Evolutionary conservation across 1,140 invertebrate species (phyloP).

Genomic region (Tachypleus tridentatus): DNA sequence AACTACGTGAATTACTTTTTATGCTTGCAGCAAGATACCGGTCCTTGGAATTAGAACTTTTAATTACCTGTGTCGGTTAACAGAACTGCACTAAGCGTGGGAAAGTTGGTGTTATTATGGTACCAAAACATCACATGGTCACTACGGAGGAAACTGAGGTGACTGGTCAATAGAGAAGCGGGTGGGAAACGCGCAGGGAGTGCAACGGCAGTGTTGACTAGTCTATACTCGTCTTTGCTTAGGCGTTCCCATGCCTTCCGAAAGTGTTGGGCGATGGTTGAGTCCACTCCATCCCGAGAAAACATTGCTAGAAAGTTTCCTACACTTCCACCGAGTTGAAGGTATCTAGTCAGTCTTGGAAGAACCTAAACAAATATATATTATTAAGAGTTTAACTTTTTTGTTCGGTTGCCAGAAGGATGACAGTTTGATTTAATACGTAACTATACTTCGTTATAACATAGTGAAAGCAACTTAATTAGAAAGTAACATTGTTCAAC

Average conservation of each 20-base stretch:
- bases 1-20: too few species aligned
- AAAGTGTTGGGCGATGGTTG: conserved; percentile 25
- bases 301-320: conserved; percentile 36
- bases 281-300: conserved; percentile 28
- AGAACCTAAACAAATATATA: conserved; percentile 15
- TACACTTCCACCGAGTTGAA: conserved; percentile 26
- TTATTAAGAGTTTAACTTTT: too few species aligned
- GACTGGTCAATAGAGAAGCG: conserved; percentile 16
- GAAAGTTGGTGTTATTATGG: conserved; percentile 17
- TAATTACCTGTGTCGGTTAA: conserved; percentile 31
- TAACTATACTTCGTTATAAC: too few species aligned
- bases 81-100: conserved; percentile 31
- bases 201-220: conserved; percentile 20
- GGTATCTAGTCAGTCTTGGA: conserved; percentile 25
- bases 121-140: conserved; percentile 33
- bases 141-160: conserved; percentile 29
- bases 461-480: too few species aligned
- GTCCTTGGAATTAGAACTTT: too few species aligned
- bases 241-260: conserved; percentile 23
- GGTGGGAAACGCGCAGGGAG: conserved; percentile 19
- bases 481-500: too few species aligned
- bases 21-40: too few species aligned
- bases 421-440: too few species aligned
- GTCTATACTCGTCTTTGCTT: conserved; percentile 22
- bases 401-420: too few species aligned